These are phyloP conservation scores for Saxidomus purpurata DNA, from an alignment of 1,140 invertebrate genomes.

Conservation along the genomic window DNA sequence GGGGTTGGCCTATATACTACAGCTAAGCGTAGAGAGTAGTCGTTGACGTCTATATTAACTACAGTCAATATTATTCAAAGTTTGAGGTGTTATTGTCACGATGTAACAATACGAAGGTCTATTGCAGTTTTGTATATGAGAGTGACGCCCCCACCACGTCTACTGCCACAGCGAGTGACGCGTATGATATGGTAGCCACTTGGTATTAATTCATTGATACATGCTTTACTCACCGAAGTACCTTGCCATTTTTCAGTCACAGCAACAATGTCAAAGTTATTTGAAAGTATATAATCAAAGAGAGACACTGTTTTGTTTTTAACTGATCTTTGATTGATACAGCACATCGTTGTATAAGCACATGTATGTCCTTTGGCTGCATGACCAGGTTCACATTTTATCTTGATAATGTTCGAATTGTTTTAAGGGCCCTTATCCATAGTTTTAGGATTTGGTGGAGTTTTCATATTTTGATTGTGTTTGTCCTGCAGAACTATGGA, in stretches of 20 bases:
- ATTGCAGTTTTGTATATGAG: conserved; percentile 4
- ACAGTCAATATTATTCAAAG: no score
- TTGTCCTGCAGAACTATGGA: background rate
- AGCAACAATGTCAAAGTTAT: conserved; percentile 26
- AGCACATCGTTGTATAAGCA: background rate
- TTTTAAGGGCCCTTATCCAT: no score
- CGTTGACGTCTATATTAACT: no score
- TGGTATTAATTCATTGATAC: conserved; percentile 8
- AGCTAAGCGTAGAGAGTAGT: no score
- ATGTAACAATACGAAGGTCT: no score
- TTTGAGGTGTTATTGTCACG: no score
- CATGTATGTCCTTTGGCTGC: no score
- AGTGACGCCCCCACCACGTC: conserved; percentile 1
- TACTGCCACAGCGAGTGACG: background rate
- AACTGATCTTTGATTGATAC: background rate
- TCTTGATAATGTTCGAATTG: no score
- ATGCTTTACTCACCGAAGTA: background rate
- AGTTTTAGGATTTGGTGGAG: no score
- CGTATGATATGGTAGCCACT: background rate
- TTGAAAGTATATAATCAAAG: conserved; percentile 27
- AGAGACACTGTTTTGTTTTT: conserved; percentile 17
- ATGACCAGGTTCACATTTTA: no score
- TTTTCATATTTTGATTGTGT: no score
- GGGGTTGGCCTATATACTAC: no score
- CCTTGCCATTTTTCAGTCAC: conserved; percentile 13